phyloP scores from a whole-genome alignment of 2,797 vertebrate species.

The Semaprochilodus insignis region DNA sequence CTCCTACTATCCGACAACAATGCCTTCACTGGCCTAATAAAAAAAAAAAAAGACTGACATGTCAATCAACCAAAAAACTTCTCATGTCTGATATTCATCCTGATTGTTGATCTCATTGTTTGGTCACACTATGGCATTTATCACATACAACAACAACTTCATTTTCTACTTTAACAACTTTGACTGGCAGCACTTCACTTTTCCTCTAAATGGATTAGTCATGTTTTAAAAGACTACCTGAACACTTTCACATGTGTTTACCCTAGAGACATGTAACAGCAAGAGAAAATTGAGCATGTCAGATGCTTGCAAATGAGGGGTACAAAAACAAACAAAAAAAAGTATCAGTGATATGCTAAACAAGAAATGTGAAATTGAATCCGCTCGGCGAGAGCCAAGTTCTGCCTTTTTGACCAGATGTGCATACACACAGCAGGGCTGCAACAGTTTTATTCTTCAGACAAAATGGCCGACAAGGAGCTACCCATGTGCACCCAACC shows the following conservation, averaged over 20 bases:
- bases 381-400: constrained; percentile 38
- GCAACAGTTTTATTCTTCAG: constrained; percentile 43
- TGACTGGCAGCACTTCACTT: neutral
- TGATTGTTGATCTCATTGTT: neutral
- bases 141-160: neutral
- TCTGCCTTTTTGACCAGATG: constrained; percentile 48
- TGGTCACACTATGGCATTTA: neutral
- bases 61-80: neutral
- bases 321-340: constrained; percentile 16
- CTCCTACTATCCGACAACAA: too few species aligned
- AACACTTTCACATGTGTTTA: constrained; percentile 24
- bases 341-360: constrained; percentile 33
- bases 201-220: neutral
- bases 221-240: constrained; percentile 7
- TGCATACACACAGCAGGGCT: constrained; percentile 29
- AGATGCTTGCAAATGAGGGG: constrained; percentile 38
- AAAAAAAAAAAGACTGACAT: neutral
- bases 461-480: constrained; percentile 33
- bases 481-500: constrained; percentile 58
- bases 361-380: constrained; percentile 43
- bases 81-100: neutral
- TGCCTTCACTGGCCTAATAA: neutral
- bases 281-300: constrained; percentile 12
- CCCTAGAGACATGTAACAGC: constrained; percentile 15
- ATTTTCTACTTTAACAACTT: constrained; percentile 8